Evolutionary conservation across 37 sponge, comb jelly and placozoan genomes (phyloP).

Genomic region (Tethya wilhelma): DNA sequence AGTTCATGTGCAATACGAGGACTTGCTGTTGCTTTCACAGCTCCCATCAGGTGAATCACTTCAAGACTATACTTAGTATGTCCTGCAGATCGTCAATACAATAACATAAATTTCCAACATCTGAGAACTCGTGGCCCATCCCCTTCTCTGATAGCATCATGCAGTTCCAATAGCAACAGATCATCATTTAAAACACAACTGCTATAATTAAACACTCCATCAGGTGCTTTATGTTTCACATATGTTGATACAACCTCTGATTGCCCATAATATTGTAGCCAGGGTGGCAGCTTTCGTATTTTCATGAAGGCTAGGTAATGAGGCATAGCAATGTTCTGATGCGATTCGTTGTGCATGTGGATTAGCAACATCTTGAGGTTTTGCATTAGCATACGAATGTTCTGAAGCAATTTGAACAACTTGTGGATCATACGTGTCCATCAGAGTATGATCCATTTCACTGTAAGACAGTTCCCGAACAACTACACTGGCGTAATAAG

Average conservation of each 20-base stretch:
- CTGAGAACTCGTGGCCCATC: conserved; percentile 40
- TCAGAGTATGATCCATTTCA: background rate
- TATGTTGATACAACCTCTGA: no score
- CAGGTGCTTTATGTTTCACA: conserved; percentile 6
- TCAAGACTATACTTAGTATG: conserved; percentile 44
- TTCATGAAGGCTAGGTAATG: no score
- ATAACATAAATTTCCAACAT: conserved; percentile 62
- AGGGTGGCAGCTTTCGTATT: background rate
- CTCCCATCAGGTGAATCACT: conserved; percentile 19
- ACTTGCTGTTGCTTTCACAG: conserved; percentile 30
- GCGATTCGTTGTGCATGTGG: conserved; percentile 1
- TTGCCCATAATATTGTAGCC: background rate
- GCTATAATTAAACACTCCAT: conserved; percentile 44
- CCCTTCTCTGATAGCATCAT: conserved; percentile 48
- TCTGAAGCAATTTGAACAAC: background rate
- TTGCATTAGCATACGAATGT: background rate
- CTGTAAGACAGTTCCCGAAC: conserved; percentile 1
- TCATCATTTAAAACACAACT: conserved; percentile 40
- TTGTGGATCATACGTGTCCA: background rate
- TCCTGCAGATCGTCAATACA: conserved; percentile 24
- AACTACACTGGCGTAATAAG: no score
- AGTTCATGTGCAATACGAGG: conserved; percentile 44
- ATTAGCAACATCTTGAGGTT: background rate
- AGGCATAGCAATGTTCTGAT: conserved; percentile 17
- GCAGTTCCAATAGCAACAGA: conserved; percentile 45